phyloP scores from a whole-genome alignment of 2,113 vertebrate genomes.

The Manacus vitellinus region DNA sequence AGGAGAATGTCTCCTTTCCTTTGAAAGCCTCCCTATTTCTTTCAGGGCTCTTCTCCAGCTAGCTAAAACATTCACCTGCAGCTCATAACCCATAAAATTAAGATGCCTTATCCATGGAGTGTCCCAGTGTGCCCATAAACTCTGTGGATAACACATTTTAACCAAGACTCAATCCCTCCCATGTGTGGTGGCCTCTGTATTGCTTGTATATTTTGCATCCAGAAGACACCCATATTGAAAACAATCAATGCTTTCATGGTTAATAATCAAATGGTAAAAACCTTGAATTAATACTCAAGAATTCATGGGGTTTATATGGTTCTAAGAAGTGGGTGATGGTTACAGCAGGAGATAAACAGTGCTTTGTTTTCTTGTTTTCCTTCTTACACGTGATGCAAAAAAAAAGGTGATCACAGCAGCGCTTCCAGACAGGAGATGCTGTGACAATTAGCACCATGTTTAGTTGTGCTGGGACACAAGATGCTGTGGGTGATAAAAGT shows the following conservation, averaged over 20 bases:
- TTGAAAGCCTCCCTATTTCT: not conserved
- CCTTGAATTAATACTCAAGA: not conserved
- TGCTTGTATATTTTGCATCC: not conserved
- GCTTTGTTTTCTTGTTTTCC: not conserved
- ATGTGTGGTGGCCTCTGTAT: not conserved
- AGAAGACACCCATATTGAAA: not conserved
- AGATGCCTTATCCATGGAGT: not conserved
- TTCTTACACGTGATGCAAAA: not conserved
- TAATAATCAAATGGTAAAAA: not conserved
- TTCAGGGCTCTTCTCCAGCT: not conserved
- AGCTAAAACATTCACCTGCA: not conserved
- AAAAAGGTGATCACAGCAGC: not conserved
- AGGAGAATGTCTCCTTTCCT: not conserved
- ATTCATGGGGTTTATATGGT: not conserved
- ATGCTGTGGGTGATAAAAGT: not conserved
- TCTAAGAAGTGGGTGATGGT: not conserved
- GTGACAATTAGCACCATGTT: not conserved
- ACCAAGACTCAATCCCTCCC: not conserved
- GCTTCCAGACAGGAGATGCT: not conserved
- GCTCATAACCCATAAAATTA: not conserved
- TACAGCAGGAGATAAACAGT: not conserved
- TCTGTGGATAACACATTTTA: not conserved
- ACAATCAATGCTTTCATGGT: not conserved
- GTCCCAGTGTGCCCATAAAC: not conserved
- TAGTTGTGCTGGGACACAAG: not conserved